phyloP scores from a whole-genome alignment of 2,113 vertebrate species.

The Oryctolagus cuniculus region mOryCun1.1 NC_091439.1:95273501-95274000 shows the following conservation, averaged over 20 bases:
- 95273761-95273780: not conserved
- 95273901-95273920: no score
- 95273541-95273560: not conserved
- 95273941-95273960: no score
- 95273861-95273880: no score
- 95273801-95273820: no score
- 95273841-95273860: no score
- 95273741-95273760: not conserved
- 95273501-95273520: not conserved
- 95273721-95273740: not conserved
- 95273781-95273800: no score
- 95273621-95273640: not conserved
- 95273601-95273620: not conserved
- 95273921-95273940: no score
- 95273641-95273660: not conserved
- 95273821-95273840: no score
- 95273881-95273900: no score
- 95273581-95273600: not conserved
- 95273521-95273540: not conserved
- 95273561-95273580: slow-evolving; percentile 49
- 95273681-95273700: slow-evolving; percentile 12
- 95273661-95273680: slow-evolving; percentile 53
- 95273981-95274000: no score
- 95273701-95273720: slow-evolving; percentile 10
- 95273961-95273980: no score